These are phyloP conservation scores for Manduca sexta DNA, from an alignment of 1,140 invertebrate genomes.

Conservation along the genomic window DNA sequence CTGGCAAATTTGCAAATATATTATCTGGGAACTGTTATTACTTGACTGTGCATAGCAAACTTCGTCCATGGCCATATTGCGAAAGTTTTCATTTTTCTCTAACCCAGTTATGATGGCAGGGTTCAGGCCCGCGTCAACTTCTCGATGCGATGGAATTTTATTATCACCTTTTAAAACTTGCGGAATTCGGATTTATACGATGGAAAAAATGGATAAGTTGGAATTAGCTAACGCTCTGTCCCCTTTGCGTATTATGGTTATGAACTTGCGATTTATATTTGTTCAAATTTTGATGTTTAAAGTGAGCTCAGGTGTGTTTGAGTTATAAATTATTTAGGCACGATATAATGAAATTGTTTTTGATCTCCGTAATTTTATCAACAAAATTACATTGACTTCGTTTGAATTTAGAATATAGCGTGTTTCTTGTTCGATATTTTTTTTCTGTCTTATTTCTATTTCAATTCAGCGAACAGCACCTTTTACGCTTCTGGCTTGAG, in stretches of 20 bases:
- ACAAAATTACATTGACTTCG: no score
- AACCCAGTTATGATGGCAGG: conserved; percentile 46
- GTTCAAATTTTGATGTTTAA: not conserved
- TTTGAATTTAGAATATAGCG: no score
- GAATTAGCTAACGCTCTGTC: conserved; percentile 2
- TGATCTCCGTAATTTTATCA: no score
- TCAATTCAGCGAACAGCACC: conserved; percentile 14
- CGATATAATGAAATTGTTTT: no score
- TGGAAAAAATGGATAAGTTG: conserved; percentile 18
- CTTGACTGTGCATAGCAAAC: conserved; percentile 36
- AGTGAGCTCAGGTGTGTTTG: no score
- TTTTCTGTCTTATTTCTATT: conserved; percentile 2
- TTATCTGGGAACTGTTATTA: conserved; percentile 29
- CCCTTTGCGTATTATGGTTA: not conserved
- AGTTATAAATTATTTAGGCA: no score
- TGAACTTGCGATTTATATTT: not conserved
- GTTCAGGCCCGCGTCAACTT: conserved; percentile 26
- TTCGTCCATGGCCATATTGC: conserved; percentile 35
- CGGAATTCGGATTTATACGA: conserved; percentile 26
- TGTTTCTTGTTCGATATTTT: no score
- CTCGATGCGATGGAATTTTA: conserved; percentile 25
- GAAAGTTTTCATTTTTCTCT: conserved; percentile 52
- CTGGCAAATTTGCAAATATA: conserved; percentile 29
- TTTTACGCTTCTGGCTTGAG: no score
- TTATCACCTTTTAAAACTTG: conserved; percentile 29